Evolutionary conservation across 2,797 vertebrate species (phyloP).

Genomic region (Scarus forsteni): DNA sequence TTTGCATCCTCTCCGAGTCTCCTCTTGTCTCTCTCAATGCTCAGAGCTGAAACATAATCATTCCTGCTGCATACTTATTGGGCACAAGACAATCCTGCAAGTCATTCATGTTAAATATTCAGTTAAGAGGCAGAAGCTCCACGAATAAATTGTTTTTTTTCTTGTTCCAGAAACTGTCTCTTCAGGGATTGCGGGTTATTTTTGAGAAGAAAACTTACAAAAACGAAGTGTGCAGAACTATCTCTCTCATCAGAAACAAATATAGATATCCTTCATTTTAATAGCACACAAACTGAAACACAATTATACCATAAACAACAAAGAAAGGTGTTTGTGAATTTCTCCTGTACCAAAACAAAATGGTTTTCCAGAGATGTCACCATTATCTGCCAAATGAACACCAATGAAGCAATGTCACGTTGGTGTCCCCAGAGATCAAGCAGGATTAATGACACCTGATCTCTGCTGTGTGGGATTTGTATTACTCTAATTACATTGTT

Average conservation of each 20-base stretch:
- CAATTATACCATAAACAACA: slow-evolving; percentile 6
- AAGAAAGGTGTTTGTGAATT: background rate
- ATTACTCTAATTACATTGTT: no score
- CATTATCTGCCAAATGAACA: no score
- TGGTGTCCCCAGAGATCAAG: no score
- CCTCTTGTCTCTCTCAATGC: slow-evolving; percentile 4
- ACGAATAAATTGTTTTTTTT: slow-evolving; percentile 31
- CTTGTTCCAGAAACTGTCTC: background rate
- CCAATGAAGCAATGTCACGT: no score
- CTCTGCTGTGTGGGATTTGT: no score
- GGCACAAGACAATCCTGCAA: background rate
- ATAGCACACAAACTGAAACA: slow-evolving; percentile 8
- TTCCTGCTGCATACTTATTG: slow-evolving; percentile 16
- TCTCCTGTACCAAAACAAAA: no score
- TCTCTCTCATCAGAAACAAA: background rate
- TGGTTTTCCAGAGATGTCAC: no score
- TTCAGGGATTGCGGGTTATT: slow-evolving; percentile 16
- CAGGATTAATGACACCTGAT: no score
- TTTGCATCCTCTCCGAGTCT: slow-evolving; percentile 7
- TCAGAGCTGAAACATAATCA: slow-evolving; percentile 32
- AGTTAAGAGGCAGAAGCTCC: slow-evolving; percentile 23
- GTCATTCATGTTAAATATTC: slow-evolving; percentile 21
- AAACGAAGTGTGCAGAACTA: background rate
- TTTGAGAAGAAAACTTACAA: slow-evolving; percentile 14
- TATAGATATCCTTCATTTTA: slow-evolving; percentile 4